Evolutionary conservation across 2,888 invertebrate species (phyloP).

Genomic region (Lithophane leautieri): DNA sequence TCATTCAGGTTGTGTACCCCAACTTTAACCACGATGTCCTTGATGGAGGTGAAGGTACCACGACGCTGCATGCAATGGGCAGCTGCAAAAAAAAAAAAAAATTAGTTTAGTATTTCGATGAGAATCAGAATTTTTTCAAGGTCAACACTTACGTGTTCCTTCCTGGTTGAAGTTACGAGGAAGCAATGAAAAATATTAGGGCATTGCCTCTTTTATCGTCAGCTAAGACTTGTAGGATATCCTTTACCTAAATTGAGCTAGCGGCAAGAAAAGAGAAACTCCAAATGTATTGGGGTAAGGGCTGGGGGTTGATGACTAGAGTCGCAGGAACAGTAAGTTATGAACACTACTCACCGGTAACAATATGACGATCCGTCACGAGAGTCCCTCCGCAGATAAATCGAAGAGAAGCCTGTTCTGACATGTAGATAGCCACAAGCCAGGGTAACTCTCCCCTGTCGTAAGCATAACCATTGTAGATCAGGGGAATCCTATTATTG

Average conservation of each 20-base stretch:
- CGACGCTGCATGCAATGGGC: constrained; percentile 88
- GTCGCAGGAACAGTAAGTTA: not conserved
- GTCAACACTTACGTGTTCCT: not conserved
- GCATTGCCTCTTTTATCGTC: not conserved
- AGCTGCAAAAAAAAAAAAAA: constrained; percentile 76
- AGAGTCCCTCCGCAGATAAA: constrained; percentile 86
- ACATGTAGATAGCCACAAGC: constrained; percentile 92
- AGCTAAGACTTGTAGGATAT: not conserved
- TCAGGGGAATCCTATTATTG: constrained; percentile 75
- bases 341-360: constrained; percentile 78
- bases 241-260: not conserved
- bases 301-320: not conserved
- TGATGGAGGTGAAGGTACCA: constrained; percentile 74
- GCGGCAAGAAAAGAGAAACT: not conserved
- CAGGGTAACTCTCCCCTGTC: constrained; percentile 92
- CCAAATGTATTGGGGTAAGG: not conserved
- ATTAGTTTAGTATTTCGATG: not conserved
- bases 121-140: not conserved
- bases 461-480: constrained; percentile 80
- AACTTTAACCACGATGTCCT: constrained; percentile 83
- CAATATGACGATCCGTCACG: constrained; percentile 82
- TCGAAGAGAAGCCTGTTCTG: constrained; percentile 84
- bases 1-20: constrained; percentile 87
- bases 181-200: not conserved
- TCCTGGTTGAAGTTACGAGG: not conserved